Conservation (phyloP, 2,888 invertebrate genomes). For the Drosophila colorata region DNA sequence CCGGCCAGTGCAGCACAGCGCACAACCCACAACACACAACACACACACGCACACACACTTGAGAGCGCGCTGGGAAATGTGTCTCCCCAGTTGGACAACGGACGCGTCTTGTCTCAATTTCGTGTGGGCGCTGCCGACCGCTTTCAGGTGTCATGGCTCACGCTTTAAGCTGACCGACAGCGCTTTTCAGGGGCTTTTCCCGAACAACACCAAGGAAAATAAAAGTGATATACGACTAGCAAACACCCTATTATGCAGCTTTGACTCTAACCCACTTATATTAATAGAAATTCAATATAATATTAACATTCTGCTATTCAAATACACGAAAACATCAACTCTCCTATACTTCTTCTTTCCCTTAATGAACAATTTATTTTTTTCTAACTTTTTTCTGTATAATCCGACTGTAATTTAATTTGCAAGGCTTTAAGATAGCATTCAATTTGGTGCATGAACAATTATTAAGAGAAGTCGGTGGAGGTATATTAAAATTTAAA, state of each 20-base stretch:
- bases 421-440: too few relatives aligned
- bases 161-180: constrained; percentile 44
- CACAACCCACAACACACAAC: constrained; percentile 53
- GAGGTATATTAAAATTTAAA: too few relatives aligned
- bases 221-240: background rate
- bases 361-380: too few relatives aligned
- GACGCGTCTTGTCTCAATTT: constrained; percentile 56
- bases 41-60: constrained; percentile 44
- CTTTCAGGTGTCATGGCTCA: constrained; percentile 71
- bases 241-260: background rate
- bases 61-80: constrained; percentile 47
- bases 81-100: constrained; percentile 23
- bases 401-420: too few relatives aligned
- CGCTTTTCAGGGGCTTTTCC: constrained; percentile 24
- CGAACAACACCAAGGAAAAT: background rate
- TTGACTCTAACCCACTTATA: too few relatives aligned
- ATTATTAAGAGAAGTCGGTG: too few relatives aligned
- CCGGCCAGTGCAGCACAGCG: constrained; percentile 62
- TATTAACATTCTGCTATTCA: too few relatives aligned
- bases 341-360: too few relatives aligned
- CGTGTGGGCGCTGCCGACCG: constrained; percentile 71
- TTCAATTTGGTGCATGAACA: too few relatives aligned
- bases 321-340: too few relatives aligned
- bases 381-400: too few relatives aligned
- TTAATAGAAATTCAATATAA: too few relatives aligned